Evolutionary conservation across 2,888 invertebrate species (phyloP).

Genomic region (Epsilonema sp.): DNA sequence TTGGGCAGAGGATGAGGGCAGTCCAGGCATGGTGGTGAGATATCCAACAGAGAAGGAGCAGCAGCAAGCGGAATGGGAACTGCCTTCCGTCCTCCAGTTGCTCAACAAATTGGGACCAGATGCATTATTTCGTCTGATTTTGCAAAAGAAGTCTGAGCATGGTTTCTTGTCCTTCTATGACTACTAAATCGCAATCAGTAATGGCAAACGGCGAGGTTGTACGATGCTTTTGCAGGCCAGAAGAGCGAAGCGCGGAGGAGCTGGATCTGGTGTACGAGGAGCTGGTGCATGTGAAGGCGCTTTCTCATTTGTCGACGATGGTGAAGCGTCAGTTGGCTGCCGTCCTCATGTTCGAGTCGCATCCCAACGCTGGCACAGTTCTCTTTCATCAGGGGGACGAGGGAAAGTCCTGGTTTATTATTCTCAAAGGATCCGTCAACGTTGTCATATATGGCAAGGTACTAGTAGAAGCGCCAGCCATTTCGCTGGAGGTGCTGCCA

Average conservation of each 20-base stretch:
- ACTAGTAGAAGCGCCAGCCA: too few relatives aligned
- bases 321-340: slow-evolving; percentile 58
- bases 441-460: slow-evolving; percentile 60
- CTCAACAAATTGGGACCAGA: slow-evolving; percentile 54
- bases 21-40: slow-evolving; percentile 23
- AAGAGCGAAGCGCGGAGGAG: slow-evolving; percentile 55
- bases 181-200: too few relatives aligned
- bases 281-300: slow-evolving; percentile 54
- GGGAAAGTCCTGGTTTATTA: slow-evolving; percentile 63
- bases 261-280: slow-evolving; percentile 62
- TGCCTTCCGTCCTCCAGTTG: slow-evolving; percentile 45
- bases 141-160: slow-evolving; percentile 60
- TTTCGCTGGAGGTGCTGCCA: not conserved
- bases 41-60: slow-evolving; percentile 36
- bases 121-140: slow-evolving; percentile 54
- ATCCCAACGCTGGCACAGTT: slow-evolving; percentile 52
- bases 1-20: slow-evolving; percentile 47
- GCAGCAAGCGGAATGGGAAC: slow-evolving; percentile 46
- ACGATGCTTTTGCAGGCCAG: slow-evolving; percentile 46
- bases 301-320: slow-evolving; percentile 56
- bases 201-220: too few relatives aligned
- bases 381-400: slow-evolving; percentile 44
- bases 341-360: slow-evolving; percentile 57
- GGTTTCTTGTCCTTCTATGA: too few relatives aligned
- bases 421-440: slow-evolving; percentile 58